phyloP scores from a whole-genome alignment of 2,888 invertebrate genomes.

The Netelia fuscicornis region DNA sequence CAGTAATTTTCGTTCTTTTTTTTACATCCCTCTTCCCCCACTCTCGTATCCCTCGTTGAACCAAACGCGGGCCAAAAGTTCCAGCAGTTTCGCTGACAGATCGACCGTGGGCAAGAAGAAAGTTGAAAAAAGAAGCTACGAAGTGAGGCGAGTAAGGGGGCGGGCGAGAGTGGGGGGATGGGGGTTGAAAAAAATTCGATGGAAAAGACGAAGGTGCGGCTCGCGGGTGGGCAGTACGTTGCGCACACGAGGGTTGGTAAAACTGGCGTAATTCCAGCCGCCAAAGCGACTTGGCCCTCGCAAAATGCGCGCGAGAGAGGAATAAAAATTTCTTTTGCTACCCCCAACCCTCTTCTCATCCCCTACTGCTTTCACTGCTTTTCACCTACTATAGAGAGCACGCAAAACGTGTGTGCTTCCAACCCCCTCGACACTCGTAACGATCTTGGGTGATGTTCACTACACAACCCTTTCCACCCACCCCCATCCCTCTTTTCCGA shows the following conservation, averaged over 20 bases:
- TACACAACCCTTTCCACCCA: background rate
- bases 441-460: slow-evolving; percentile 62
- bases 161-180: slow-evolving; percentile 9
- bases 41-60: slow-evolving; percentile 4
- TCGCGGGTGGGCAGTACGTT: slow-evolving; percentile 19
- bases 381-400: slow-evolving; percentile 2
- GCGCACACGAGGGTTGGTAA: slow-evolving; percentile 64
- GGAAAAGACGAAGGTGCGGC: slow-evolving; percentile 56
- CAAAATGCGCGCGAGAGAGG: slow-evolving; percentile 56
- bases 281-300: slow-evolving; percentile 73
- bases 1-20: slow-evolving; percentile 43
- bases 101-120: slow-evolving; percentile 23
- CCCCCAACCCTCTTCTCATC: background rate
- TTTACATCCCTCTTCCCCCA: slow-evolving; percentile 1
- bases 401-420: slow-evolving; percentile 33
- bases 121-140: slow-evolving; percentile 9
- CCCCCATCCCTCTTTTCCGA: slow-evolving; percentile 10
- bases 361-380: background rate
- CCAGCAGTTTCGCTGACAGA: slow-evolving; percentile 59
- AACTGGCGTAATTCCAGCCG: slow-evolving; percentile 78
- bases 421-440: slow-evolving; percentile 57
- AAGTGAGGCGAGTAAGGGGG: background rate
- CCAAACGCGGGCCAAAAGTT: slow-evolving; percentile 60
- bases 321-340: slow-evolving; percentile 63
- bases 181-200: slow-evolving; percentile 33